Evolutionary conservation across 2,113 vertebrate genomes (phyloP).

Genomic region (Gavia stellata): DNA sequence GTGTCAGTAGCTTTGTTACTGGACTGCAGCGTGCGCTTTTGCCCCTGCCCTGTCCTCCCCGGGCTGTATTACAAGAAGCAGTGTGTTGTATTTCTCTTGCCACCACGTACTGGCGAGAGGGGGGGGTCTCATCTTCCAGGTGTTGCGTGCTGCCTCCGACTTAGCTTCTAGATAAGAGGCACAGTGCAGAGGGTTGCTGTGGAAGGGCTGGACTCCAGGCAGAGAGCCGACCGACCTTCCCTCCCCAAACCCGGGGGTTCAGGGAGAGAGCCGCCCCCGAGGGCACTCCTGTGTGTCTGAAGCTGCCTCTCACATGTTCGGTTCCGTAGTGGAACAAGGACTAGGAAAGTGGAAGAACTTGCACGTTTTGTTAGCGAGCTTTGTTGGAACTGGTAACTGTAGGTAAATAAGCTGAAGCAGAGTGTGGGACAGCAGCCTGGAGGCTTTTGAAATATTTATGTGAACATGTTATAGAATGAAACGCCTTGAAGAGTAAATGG

Average conservation of each 20-base stretch:
- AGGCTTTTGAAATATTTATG: background rate
- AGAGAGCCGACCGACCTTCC: background rate
- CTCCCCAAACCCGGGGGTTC: accelerated
- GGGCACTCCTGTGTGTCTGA: background rate
- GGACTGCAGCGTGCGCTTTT: background rate
- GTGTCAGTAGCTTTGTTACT: background rate
- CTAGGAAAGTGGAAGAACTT: background rate
- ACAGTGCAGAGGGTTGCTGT: accelerated
- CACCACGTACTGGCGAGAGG: accelerated
- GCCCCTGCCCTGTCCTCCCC: background rate
- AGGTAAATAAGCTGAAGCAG: background rate
- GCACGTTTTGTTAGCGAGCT: background rate
- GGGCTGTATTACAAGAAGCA: background rate
- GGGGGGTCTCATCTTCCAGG: background rate
- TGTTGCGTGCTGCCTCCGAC: accelerated
- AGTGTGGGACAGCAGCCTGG: background rate
- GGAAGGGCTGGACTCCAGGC: background rate
- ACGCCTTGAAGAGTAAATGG: background rate
- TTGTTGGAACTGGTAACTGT: background rate
- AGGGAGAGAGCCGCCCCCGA: background rate
- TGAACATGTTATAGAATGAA: background rate
- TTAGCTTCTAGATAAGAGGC: background rate
- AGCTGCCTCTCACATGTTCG: background rate
- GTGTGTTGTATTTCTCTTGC: background rate
- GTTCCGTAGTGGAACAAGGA: background rate